These are phyloP conservation scores for Trichoplax adhaerens DNA, from an alignment of 37 sponge, comb jelly and placozoan genomes.

Conservation along the genomic window DNA sequence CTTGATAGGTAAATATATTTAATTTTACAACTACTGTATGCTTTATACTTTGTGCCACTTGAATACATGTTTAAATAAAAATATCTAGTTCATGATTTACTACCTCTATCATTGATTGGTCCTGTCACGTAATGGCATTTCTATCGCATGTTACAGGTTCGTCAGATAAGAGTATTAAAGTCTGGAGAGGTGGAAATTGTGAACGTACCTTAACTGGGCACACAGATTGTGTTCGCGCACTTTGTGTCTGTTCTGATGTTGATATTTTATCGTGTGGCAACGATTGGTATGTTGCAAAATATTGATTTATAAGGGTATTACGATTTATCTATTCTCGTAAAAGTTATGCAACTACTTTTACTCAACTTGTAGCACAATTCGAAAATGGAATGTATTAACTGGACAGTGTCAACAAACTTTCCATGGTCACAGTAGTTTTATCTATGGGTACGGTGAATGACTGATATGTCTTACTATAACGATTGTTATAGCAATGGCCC, in stretches of 20 bases:
- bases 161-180: no score
- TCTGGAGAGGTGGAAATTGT: no score
- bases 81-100: no score
- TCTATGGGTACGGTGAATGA: constrained; percentile 29
- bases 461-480: no score
- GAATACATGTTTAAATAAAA: no score
- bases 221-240: constrained; percentile 42
- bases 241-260: constrained; percentile 27
- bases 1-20: no score
- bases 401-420: constrained; percentile 36
- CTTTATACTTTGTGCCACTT: no score
- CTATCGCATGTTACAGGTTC: no score
- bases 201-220: constrained; percentile 17
- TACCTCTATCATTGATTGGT: no score
- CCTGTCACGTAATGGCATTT: no score
- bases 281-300: constrained; percentile 35
- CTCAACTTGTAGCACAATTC: constrained; percentile 20
- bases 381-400: constrained; percentile 42
- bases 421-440: constrained; percentile 40
- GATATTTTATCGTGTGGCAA: constrained; percentile 44
- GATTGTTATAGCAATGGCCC: no score
- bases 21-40: no score
- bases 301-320: not conserved
- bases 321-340: not conserved
- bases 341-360: not conserved